Evolutionary conservation across 2,888 invertebrate genomes (phyloP).

Genomic region (Leptogaster cylindrica): DNA sequence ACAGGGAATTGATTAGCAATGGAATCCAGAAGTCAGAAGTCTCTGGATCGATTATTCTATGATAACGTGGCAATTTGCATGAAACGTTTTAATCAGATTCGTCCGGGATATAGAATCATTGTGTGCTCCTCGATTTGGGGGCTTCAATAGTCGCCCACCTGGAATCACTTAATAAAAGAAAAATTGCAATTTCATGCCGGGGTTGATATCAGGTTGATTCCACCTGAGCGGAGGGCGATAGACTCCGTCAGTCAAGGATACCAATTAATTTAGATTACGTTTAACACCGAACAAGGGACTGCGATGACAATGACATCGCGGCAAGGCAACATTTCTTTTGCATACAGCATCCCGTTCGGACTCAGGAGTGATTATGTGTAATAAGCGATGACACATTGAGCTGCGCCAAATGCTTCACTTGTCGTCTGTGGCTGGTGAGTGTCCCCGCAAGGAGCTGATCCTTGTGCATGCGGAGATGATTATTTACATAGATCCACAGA

Average conservation of each 20-base stretch:
- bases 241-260: no score
- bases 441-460: neutral
- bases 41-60: constrained; percentile 21
- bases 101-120: constrained; percentile 2
- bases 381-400: constrained; percentile 14
- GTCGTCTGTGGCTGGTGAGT: neutral
- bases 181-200: constrained; percentile 19
- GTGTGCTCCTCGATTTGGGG: neutral
- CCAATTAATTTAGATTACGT: no score
- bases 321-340: no score
- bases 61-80: constrained; percentile 20
- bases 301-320: no score
- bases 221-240: neutral
- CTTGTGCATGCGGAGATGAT: neutral
- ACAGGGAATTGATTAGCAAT: constrained; percentile 5
- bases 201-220: neutral
- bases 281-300: no score
- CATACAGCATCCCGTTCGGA: neutral
- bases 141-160: constrained; percentile 7
- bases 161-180: constrained; percentile 25
- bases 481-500: constrained; percentile 25
- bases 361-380: neutral
- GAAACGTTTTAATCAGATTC: constrained; percentile 27
- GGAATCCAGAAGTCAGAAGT: constrained; percentile 15
- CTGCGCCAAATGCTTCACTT: constrained; percentile 8